Base-by-base conservation (phyloP, 1,140 invertebrate genomes). In the Aplysia californica region DNA sequence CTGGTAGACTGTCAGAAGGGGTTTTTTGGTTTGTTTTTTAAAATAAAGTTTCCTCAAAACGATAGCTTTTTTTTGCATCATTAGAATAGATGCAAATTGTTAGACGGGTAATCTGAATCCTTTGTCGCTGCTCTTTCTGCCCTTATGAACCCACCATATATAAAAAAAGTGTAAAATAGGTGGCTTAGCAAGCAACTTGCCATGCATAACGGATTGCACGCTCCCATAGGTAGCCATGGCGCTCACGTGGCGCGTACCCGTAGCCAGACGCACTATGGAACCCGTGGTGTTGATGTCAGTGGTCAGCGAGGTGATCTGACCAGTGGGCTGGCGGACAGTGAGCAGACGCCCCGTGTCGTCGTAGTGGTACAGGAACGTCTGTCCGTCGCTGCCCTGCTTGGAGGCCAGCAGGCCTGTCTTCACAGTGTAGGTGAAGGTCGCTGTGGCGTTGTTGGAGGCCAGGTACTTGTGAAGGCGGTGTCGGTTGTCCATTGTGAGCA, bases 401-500 rank as follows among this genome's bases (percentile, higher is more conserved):
- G 87, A 89, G 41, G 80, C 95, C 18, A 99, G 87, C 31, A 99
- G 90, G 0, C 96, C 97, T 2, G 94, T 95, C 0, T 95, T 94
- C 1, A 94, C 94, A 81, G 97, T 94, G 88, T 99, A 99, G 79
- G 97, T 96, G 86, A 98, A 97, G 0, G 95, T 96, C 0, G 96
- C 93, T 82, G 96, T 96, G 82, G 96, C 95, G 90, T 97, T 97
- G 83, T 97, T 95, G 0, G 96, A 95, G 1, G 96, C 96, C 80
- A 94, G 94, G 21, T 98, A 91, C 85, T 96, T 95, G 85, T 97
- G 95, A 1, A 98, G 89, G 92, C 96, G 94, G 82, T 95, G 94
- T 93, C 96, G 95, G 67, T 91, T 90, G 75, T 91, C 89, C 94
- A 97, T 96, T 79, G 93, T 93, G 1, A 98, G 90, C 59, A 95